Conservation (phyloP, 1,140 invertebrate genomes). For the Colletes gigas region DNA sequence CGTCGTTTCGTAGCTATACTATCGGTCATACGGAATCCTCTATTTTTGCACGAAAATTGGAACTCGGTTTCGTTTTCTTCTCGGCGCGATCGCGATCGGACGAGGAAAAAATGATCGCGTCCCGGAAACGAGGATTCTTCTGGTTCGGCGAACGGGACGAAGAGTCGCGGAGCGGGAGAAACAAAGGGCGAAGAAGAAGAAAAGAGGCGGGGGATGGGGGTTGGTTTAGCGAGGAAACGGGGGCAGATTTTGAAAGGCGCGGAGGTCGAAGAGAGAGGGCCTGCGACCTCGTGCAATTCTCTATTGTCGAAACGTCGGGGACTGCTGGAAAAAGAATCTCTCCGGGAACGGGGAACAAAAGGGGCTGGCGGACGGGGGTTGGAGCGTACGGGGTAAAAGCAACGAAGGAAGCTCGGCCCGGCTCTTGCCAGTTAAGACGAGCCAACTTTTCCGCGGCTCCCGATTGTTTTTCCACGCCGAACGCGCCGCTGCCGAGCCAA, state of each 20-base stretch:
- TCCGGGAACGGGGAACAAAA: constrained; percentile 37
- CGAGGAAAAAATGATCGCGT: constrained; percentile 27
- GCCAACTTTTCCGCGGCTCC: constrained; percentile 62
- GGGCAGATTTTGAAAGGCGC: constrained; percentile 50
- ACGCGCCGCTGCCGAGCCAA: constrained; percentile 37
- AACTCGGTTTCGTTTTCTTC: not conserved
- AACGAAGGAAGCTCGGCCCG: constrained; percentile 19
- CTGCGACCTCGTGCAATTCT: constrained; percentile 54
- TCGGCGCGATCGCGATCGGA: not conserved
- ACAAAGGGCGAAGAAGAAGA: constrained; percentile 1
- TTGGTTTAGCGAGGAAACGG: constrained; percentile 18
- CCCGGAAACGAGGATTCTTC: not conserved
- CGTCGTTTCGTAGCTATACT: no score
- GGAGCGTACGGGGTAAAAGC: constrained; percentile 51
- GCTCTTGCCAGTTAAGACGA: constrained; percentile 62
- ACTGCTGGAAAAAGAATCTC: constrained; percentile 50
- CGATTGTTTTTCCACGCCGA: constrained; percentile 66
- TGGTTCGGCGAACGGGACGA: not conserved
- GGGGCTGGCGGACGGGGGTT: not conserved
- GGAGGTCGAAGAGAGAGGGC: constrained; percentile 39
- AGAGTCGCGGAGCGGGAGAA: not conserved
- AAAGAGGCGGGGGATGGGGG: not conserved
- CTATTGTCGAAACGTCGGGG: constrained; percentile 66
- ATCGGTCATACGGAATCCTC: no score
- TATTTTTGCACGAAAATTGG: no score